Evolutionary conservation across 2,888 invertebrate genomes (phyloP), one percentile per base, ranked within the genome.

Genomic region (Eretmocerus hayati): DNA sequence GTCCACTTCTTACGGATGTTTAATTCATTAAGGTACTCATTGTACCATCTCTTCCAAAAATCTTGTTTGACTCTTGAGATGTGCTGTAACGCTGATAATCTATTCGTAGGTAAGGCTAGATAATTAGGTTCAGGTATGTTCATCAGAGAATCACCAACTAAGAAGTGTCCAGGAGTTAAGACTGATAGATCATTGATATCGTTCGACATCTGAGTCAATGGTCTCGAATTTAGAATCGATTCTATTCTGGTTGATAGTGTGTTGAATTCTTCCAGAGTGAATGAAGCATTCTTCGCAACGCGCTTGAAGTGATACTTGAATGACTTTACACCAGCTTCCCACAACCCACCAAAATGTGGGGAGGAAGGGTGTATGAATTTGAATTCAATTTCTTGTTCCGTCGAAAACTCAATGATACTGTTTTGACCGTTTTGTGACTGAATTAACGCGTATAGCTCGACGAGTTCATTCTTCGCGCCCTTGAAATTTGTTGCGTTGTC

Each of bases 281-380:
- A 30, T n/a, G 36, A n/a, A 3, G 22, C 4, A 15, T 43, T 19
- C 4, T 23, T 23, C 6, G 36, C 19, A 2, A 36, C 36, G n/a
- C 39, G 19, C n/a, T 33, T 20, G 13, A 60, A 19, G 45, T 61
- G 60, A 38, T 49, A 52, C 41, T 62, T 63, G 1, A 54, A 54
- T 1, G 53, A 54, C 42, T 49, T 54, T 2, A 53, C 45, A 5
- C 48, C 37, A 1, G 47, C 23, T 36, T 48, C 45, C 50, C 50
- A 48, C 22, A 50, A 30, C 15, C 50, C n/a, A n/a, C n/a, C n/a
- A n/a, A n/a, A 46, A 22, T 54, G 46, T 19, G 52, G 54, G 2
- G 51, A n/a, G 18, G 13, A 38, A 4, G 51, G 51, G 1, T 48
- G 48, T 15, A 33, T 51, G 26, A 47, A 52, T 20, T 47, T 9